A percentile compares a stretch with the other conserved stretches of the same genome.
phyloP scores from a whole-genome alignment of 2,797 vertebrate genomes.

The Darevskia mixta region DNA sequence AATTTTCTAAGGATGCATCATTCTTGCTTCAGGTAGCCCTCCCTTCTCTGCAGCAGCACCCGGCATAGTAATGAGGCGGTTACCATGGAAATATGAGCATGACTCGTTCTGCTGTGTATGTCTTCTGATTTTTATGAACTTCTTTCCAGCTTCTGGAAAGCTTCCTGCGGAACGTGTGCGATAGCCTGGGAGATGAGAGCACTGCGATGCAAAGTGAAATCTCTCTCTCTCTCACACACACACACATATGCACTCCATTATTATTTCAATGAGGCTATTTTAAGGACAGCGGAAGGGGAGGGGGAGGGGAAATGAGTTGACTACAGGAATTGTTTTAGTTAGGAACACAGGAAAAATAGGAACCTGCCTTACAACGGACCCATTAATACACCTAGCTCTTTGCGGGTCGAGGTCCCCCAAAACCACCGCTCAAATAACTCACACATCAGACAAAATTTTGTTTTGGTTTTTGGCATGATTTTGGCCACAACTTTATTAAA shows the following conservation, averaged over 20 bases:
- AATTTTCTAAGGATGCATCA: not conserved
- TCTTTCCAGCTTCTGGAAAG: conserved; percentile 28
- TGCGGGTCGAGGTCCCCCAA: too few species aligned
- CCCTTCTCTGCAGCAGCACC: conserved; percentile 24
- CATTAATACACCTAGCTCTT: not conserved
- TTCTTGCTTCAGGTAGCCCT: conserved; percentile 7
- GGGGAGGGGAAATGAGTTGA: not conserved
- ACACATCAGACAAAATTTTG: too few species aligned
- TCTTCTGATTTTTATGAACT: conserved; percentile 48
- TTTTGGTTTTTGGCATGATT: too few species aligned
- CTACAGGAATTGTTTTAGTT: not conserved
- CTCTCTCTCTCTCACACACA: not conserved
- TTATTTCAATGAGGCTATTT: not conserved
- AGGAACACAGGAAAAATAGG: not conserved
- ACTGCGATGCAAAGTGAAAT: not conserved
- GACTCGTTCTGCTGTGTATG: conserved; percentile 31
- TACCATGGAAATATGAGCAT: conserved; percentile 70
- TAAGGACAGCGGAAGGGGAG: not conserved
- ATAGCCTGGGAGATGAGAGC: not conserved
- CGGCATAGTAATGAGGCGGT: conserved; percentile 30
- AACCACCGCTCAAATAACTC: too few species aligned
- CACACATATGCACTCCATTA: not conserved
- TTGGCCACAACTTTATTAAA: too few species aligned
- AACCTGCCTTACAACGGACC: not conserved
- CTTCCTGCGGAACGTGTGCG: conserved; percentile 1